phyloP scores from a whole-genome alignment of 2,113 vertebrate genomes.

The Stigmatopora argus region DNA sequence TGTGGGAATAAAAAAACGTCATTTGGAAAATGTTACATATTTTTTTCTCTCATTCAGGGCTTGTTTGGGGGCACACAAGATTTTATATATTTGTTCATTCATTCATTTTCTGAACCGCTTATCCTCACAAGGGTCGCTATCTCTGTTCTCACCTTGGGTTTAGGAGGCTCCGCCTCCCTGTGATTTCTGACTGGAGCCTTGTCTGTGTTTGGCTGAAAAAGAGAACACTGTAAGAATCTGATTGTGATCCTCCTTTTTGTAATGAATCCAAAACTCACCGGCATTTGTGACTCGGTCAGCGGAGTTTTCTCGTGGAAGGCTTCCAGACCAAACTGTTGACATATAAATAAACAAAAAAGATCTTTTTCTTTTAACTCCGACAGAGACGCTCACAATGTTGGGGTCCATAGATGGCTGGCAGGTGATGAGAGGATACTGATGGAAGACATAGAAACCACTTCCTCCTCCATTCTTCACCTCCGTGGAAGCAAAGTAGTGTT shows the following conservation, averaged over 20 bases:
- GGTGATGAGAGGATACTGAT: constrained; percentile 26
- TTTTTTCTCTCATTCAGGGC: neutral
- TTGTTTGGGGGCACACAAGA: neutral
- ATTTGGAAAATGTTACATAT: too few species aligned
- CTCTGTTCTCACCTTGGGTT: constrained; percentile 26
- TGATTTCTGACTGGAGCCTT: neutral
- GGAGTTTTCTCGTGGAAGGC: fast-evolving
- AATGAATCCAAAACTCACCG: too few species aligned
- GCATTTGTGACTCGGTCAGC: constrained; percentile 7
- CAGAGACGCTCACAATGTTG: constrained; percentile 27
- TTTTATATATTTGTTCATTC: too few species aligned
- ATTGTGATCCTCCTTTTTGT: too few species aligned
- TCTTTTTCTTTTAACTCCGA: neutral
- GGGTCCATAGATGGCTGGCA: constrained; percentile 7
- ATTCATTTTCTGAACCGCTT: neutral
- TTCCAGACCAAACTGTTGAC: constrained; percentile 30
- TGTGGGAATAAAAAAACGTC: neutral
- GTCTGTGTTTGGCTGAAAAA: constrained; percentile 31
- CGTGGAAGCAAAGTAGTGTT: neutral
- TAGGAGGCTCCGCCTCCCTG: constrained; percentile 9
- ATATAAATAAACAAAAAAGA: constrained; percentile 1
- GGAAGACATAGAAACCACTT: constrained; percentile 49
- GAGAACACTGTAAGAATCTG: too few species aligned
- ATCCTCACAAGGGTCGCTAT: fast-evolving
- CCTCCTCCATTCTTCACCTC: constrained; percentile 14